Evolutionary conservation across 2,888 invertebrate species (phyloP), one percentile per base, ranked within the genome.

Genomic region (Psylliodes chrysocephalus): DNA sequence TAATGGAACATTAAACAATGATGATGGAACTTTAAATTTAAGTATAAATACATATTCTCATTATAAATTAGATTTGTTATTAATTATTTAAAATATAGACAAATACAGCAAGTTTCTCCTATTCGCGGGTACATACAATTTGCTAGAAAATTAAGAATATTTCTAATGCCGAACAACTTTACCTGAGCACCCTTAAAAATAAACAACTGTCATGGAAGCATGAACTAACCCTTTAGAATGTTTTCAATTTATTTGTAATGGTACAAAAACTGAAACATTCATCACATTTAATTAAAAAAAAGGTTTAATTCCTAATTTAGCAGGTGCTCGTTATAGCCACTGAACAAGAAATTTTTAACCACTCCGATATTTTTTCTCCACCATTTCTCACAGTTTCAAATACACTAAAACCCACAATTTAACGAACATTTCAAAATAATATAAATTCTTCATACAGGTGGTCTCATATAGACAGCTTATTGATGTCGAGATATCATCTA

Each of bases 401-500:
- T 4, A 4, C 8, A 49, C 7, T 46, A 19, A 52, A 35, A 46
- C 10, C 12, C 8, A 42, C 40, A 40, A 42, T 40, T 54, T 42
- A 56, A 56, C 55, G 33, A 35, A 47, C 56, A 57, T 57, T 57
- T 57, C 14, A 25, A 18, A 59, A 59, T 59, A 59, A 54, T 54
- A 67, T 53, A 61, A 57, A 64, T 64, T 67, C 54, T 54, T 42
- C 6, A 14, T 67, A 54, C 55, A 57, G 67, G 67, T 64, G 61
- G 67, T 67, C 66, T 42, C 47, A 17, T 33, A 53, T 49, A 54
- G 47, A 55, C 60, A 46, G 60, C 59, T 46, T 60, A 60, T 66
- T 60, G 63, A 66, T 61, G 56, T 53, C 60, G 47, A 66, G 66
- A 66, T 66, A 67, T 67, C 61, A 67, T 67, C 67, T 67, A 54